A percentile compares a stretch with the other conserved stretches of the same genome.
These are phyloP conservation scores for Elmis aenea DNA, from an alignment of 2,888 invertebrate genomes.

Conservation along the genomic window DNA sequence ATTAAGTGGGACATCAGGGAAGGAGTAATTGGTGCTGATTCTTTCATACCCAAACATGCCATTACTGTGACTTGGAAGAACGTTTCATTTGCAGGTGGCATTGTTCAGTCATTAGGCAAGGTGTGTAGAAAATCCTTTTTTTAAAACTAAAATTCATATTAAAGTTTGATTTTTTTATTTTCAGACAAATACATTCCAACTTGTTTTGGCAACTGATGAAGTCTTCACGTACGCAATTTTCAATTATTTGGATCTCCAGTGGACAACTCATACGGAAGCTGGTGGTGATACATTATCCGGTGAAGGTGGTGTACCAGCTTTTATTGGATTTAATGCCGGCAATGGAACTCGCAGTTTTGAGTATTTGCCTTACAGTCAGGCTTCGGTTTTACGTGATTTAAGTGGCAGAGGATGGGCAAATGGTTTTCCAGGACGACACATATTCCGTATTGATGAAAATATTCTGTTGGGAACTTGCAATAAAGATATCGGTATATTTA, in stretches of 20 bases:
- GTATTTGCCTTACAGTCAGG: slow-evolving; percentile 86
- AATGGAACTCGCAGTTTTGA: slow-evolving; percentile 87
- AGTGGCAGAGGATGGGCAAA: slow-evolving; percentile 83
- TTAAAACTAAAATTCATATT: slow-evolving; percentile 4
- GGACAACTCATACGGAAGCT: slow-evolving; percentile 89
- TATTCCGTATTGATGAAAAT: slow-evolving; percentile 92
- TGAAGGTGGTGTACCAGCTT: slow-evolving; percentile 83
- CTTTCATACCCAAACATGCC: slow-evolving; percentile 87
- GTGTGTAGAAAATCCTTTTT: slow-evolving; percentile 50
- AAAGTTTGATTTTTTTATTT: slow-evolving; percentile 10
- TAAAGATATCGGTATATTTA: slow-evolving; percentile 70
- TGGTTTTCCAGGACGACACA: slow-evolving; percentile 82
- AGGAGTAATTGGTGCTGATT: slow-evolving; percentile 86
- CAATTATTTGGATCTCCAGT: slow-evolving; percentile 87
- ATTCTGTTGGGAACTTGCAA: slow-evolving; percentile 91
- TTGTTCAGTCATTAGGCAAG: slow-evolving; percentile 68
- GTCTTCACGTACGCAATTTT: slow-evolving; percentile 92
- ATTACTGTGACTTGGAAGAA: slow-evolving; percentile 94
- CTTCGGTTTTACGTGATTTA: slow-evolving; percentile 76
- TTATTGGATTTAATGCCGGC: slow-evolving; percentile 94
- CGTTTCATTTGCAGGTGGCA: slow-evolving; percentile 87
- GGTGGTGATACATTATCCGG: slow-evolving; percentile 84
- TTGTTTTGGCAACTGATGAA: slow-evolving; percentile 88
- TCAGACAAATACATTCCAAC: slow-evolving; percentile 93
- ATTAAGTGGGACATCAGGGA: slow-evolving; percentile 84